phyloP scores from a whole-genome alignment of 2,113 vertebrate species.

The Heteronetta atricapilla region DNA sequence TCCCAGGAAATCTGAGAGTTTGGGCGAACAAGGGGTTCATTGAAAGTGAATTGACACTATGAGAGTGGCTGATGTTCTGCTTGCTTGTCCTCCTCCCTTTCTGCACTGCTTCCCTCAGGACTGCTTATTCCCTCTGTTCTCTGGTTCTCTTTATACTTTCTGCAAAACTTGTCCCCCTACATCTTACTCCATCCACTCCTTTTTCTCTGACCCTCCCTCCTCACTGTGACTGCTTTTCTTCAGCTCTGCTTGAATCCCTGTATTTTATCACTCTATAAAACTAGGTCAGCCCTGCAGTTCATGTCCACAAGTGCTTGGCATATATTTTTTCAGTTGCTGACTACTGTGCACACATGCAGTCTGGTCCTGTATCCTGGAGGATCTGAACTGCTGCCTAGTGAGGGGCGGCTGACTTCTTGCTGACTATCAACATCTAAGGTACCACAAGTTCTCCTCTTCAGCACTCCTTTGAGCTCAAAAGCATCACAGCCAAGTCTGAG shows the following conservation, averaged over 20 bases:
- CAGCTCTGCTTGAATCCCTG: rapidly evolving
- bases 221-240: rapidly evolving
- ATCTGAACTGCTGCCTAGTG: background rate
- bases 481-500: background rate
- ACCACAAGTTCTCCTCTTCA: background rate
- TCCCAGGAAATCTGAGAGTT: background rate
- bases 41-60: background rate
- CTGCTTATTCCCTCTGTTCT: background rate
- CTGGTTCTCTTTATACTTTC: background rate
- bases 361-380: background rate
- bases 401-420: background rate
- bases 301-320: background rate
- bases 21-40: background rate
- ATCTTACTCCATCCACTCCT: background rate
- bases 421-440: background rate
- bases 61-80: background rate
- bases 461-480: background rate
- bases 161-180: background rate
- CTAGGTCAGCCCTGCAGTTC: background rate
- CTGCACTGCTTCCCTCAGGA: background rate
- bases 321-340: background rate
- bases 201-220: background rate
- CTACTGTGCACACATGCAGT: background rate
- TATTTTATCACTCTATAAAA: background rate
- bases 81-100: background rate